Evolutionary conservation across 2,113 vertebrate species (phyloP).

Genomic region (Dicaeum eximium): DNA sequence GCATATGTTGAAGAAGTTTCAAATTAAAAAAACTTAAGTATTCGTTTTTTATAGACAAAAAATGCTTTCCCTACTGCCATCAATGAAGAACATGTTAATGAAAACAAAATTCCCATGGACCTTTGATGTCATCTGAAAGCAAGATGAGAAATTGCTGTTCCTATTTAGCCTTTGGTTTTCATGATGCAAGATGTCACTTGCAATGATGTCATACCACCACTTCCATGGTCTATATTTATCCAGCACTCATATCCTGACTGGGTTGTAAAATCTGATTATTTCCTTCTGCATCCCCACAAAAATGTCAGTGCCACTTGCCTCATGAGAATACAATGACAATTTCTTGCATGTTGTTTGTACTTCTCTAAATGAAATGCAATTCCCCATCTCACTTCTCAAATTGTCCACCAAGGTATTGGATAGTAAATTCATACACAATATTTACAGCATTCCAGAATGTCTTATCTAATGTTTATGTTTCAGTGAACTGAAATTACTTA

Average conservation of each 20-base stretch:
- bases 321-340: not conserved
- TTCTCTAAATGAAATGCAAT: constrained; percentile 30
- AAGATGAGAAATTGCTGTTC: not conserved
- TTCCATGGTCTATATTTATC: not conserved
- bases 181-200: not conserved
- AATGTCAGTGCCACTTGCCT: constrained; percentile 8
- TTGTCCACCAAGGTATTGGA: not conserved
- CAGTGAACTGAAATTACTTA: constrained; percentile 30
- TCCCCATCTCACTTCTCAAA: not conserved
- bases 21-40: not conserved
- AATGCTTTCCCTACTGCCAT: constrained; percentile 20
- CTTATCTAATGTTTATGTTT: constrained; percentile 34
- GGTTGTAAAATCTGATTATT: constrained; percentile 16
- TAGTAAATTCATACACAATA: constrained; percentile 19
- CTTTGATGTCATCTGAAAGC: constrained; percentile 30
- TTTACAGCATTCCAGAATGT: constrained; percentile 43
- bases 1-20: constrained; percentile 49
- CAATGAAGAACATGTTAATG: constrained; percentile 52
- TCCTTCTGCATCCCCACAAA: not conserved
- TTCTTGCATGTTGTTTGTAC: constrained; percentile 1
- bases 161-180: not conserved
- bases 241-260: not conserved
- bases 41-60: constrained; percentile 13
- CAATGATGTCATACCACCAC: not conserved
- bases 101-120: constrained; percentile 37